phyloP scores from a whole-genome alignment of 2,888 invertebrate species.

The Emmelina monodactyla region DNA sequence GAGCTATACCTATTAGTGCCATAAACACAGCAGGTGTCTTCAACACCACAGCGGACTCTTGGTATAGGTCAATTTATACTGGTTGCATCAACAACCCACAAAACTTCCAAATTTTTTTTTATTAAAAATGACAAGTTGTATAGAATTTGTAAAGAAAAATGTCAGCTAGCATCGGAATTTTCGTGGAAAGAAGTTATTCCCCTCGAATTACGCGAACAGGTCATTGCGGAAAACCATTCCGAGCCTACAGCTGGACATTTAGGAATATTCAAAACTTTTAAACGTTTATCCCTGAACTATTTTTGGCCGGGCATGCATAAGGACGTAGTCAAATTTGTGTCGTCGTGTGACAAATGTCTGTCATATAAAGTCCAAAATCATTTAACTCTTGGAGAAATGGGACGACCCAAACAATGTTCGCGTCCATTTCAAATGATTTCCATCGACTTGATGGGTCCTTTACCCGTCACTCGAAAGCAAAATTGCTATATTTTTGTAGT shows the following conservation, averaged over 20 bases:
- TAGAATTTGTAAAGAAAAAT: conserved; percentile 4
- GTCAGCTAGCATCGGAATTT: conserved; percentile 10
- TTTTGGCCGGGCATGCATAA: conserved; percentile 17
- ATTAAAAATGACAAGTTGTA: conserved; percentile 4
- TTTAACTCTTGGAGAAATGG: conserved; percentile 16
- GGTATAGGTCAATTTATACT: conserved; percentile 10
- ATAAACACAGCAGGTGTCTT: background rate
- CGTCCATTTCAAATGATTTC: conserved; percentile 18
- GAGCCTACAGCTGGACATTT: conserved; percentile 16
- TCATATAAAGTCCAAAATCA: conserved; percentile 12
- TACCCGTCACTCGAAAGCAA: conserved; percentile 13
- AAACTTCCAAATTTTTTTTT: conserved; percentile 1
- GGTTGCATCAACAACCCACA: conserved; percentile 4
- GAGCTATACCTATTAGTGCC: background rate
- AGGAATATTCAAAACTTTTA: conserved; percentile 15
- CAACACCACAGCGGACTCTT: conserved; percentile 7
- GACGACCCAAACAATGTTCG: conserved; percentile 15
- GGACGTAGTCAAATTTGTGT: conserved; percentile 13
- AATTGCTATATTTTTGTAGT: conserved; percentile 14
- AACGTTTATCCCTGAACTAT: conserved; percentile 11
- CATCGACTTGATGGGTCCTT: conserved; percentile 18
- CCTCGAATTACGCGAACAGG: conserved; percentile 5
- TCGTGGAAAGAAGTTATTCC: conserved; percentile 14
- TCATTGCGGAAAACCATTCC: conserved; percentile 10
- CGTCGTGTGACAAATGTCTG: conserved; percentile 11